phyloP scores from a whole-genome alignment of 1,140 invertebrate genomes.

The Archivesica marissinica region DNA sequence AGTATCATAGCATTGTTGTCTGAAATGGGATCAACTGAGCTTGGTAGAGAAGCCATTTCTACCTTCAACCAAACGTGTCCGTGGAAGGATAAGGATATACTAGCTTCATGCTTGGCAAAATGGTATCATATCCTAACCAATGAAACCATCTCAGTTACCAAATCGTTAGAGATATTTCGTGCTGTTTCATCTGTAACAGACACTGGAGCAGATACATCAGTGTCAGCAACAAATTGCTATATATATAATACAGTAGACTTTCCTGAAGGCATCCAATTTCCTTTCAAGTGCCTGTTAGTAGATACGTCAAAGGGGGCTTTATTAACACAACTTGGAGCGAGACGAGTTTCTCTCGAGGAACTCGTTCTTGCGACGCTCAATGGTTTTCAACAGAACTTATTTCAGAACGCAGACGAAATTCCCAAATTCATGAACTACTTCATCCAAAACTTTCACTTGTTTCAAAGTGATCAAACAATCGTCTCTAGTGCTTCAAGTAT shows the following conservation, averaged over 20 bases:
- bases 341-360: not conserved
- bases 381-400: not conserved
- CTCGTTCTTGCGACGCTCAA: not conserved
- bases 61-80: not conserved
- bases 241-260: not conserved
- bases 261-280: not conserved
- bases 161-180: not conserved
- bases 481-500: not conserved
- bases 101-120: not conserved
- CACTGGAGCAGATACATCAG: not conserved
- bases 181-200: not conserved
- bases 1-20: not conserved
- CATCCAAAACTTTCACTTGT: not conserved
- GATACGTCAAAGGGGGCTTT: not conserved
- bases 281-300: not conserved
- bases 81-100: not conserved
- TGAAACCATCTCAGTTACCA: not conserved
- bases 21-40: not conserved
- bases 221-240: not conserved
- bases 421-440: constrained; percentile 12
- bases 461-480: not conserved
- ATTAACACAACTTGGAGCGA: not conserved
- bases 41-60: not conserved
- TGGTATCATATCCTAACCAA: not conserved
- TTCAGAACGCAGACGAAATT: not conserved